Percentiles rank a stretch among this genome's conserved stretches.
phyloP scores from a whole-genome alignment of 2,113 vertebrate genomes.

The Macquaria ambigua region DNA sequence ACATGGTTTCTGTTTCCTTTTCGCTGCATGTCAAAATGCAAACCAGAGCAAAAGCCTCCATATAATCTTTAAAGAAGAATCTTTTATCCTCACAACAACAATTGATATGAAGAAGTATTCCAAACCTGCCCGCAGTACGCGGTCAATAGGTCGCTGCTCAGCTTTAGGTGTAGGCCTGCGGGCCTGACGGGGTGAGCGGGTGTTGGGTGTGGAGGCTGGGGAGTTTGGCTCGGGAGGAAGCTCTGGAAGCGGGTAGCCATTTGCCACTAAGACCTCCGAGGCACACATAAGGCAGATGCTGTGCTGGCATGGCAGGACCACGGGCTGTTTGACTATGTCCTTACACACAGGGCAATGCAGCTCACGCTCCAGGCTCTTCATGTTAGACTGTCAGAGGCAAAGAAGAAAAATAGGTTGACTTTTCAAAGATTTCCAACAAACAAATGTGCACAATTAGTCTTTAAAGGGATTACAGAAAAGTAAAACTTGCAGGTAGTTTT shows the following conservation, averaged over 20 bases:
- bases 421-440: background rate
- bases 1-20: background rate
- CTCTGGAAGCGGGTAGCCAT: constrained; percentile 89
- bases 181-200: constrained; percentile 91
- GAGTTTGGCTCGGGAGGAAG: constrained; percentile 94
- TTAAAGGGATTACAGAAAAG: background rate
- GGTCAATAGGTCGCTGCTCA: constrained; percentile 89
- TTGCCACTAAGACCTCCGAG: constrained; percentile 93
- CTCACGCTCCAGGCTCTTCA: constrained; percentile 98
- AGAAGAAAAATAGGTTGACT: background rate
- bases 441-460: background rate
- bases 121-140: constrained; percentile 91
- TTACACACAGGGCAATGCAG: constrained; percentile 94
- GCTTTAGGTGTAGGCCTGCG: constrained; percentile 89
- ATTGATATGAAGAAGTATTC: background rate
- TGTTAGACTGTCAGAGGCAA: constrained; percentile 87
- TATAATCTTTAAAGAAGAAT: background rate
- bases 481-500: background rate
- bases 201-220: constrained; percentile 92
- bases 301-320: constrained; percentile 95
- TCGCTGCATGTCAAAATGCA: background rate
- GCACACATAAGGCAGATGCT: constrained; percentile 95
- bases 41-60: background rate
- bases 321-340: constrained; percentile 94
- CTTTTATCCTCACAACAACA: background rate